Base-by-base conservation (phyloP, 2,113 vertebrate genomes). In the Egretta garzetta region DNA sequence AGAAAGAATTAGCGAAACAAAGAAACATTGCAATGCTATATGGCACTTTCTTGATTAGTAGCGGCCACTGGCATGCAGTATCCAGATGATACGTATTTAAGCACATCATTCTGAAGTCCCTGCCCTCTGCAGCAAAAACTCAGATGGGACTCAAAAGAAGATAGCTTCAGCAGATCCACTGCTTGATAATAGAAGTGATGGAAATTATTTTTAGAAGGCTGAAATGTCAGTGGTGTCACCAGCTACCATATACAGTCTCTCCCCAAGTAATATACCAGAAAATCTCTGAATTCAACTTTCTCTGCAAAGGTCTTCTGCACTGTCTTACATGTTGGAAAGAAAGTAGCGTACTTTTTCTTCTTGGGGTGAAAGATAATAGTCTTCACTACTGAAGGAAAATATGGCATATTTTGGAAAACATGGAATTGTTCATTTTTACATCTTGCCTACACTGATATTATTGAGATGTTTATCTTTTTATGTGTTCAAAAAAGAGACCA, bases 1-100 rank as follows among this genome's bases (percentile, higher is more conserved):
- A 88, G 52, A 71, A 94, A 94, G 45, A 96, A 92, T 80, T 53
- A 90, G 39, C 8, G 9, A 56, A 94, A 85, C 60, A 88, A 94
- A 95, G 80, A 68, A 59, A 80, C n/a, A 21, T n/a, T 92, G 88
- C 23, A 85, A 32, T 79, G 45, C 64, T 68, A 18, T n/a, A 88
- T 23, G 37, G 53, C 41, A 63, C n/a, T 50, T 75, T 50, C 52
- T 91, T 88, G 53, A 88, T 89, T 92, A 88, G 92, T 24, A 80
- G 30, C 5, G 50, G 52, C 20, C 33, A 45, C 13, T 77, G 27
- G 20, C 8, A 16, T 70, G 33, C 32, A 62, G 27, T 24, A 63
- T 83, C 28, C 50, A 94, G 53, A 56, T n/a, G n/a, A n/a, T 52
- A 73, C 30, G 35, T 35, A 53, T 88, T 80, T 96, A 68, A 91